These are phyloP conservation scores for Protophormia terraenovae DNA, from an alignment of 2,888 invertebrate genomes.

Conservation along the genomic window DNA sequence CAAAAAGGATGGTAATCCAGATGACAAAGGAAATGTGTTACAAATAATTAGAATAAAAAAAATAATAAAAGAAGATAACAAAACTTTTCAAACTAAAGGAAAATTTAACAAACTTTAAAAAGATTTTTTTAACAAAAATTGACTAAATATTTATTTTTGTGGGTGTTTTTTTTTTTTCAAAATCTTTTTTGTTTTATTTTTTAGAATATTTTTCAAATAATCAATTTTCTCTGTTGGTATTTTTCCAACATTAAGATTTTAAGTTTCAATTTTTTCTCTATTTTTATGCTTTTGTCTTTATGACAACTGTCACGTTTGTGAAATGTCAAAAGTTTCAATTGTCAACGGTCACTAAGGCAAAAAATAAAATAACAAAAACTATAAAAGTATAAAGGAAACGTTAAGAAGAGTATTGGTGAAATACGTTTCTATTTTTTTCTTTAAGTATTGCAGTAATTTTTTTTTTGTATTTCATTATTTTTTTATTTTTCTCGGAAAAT, in stretches of 20 bases:
- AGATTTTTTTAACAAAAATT: too few species aligned
- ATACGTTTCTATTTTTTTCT: neutral
- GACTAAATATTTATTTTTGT: too few species aligned
- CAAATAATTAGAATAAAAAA: too few species aligned
- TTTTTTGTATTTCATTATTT: too few species aligned
- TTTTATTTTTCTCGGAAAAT: neutral
- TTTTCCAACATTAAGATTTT: conserved; percentile 1
- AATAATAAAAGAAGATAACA: too few species aligned
- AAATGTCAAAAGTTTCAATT: conserved; percentile 62
- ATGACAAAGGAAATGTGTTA: too few species aligned
- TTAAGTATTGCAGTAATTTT: too few species aligned
- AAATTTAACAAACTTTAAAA: too few species aligned
- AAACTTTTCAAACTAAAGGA: too few species aligned
- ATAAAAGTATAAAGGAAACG: neutral
- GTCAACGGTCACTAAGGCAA: conserved; percentile 50
- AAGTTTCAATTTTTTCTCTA: neutral
- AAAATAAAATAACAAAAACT: neutral
- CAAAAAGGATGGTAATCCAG: neutral
- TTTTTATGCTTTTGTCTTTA: conserved; percentile 5
- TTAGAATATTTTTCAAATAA: too few species aligned
- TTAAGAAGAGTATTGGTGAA: neutral
- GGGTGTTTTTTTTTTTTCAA: too few species aligned
- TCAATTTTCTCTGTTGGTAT: neutral
- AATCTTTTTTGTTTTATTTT: too few species aligned
- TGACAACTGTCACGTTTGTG: conserved; percentile 52